Evolutionary conservation across 2,113 vertebrate genomes (phyloP).

Genomic region (Antennarius striatus): DNA sequence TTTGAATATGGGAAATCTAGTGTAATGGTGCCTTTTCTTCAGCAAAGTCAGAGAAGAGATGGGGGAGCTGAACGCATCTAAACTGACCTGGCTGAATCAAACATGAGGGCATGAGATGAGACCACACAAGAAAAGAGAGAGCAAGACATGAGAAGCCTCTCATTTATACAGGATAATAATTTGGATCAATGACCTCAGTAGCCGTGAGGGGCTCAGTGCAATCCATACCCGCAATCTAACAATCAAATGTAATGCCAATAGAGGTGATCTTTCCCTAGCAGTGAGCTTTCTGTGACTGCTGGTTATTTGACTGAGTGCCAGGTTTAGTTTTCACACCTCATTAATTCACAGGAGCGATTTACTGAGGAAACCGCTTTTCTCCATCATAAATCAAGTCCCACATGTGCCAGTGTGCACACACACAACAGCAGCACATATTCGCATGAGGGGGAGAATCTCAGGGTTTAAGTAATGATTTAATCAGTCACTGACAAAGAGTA

Average conservation of each 20-base stretch:
- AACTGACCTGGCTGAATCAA: slow-evolving; percentile 59
- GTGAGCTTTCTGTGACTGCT: slow-evolving; percentile 34
- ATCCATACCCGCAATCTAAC: slow-evolving; percentile 55
- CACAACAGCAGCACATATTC: slow-evolving; percentile 45
- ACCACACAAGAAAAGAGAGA: slow-evolving; percentile 12
- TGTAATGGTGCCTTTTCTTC: slow-evolving; percentile 39
- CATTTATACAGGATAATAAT: slow-evolving; percentile 46
- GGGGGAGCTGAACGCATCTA: slow-evolving; percentile 43
- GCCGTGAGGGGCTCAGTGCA: slow-evolving; percentile 46
- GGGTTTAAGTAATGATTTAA: slow-evolving; percentile 70
- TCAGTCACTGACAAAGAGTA: slow-evolving; percentile 73
- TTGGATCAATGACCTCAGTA: slow-evolving; percentile 48
- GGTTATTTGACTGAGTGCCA: slow-evolving; percentile 66
- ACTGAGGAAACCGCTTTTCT: slow-evolving; percentile 67
- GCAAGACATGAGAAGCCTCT: slow-evolving; percentile 46
- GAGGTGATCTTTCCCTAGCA: slow-evolving; percentile 35
- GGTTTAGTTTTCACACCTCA: slow-evolving; percentile 73
- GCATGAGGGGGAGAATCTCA: slow-evolving; percentile 45
- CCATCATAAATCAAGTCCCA: slow-evolving; percentile 68
- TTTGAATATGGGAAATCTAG: slow-evolving; percentile 14
- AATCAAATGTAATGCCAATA: slow-evolving; percentile 57
- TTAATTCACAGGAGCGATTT: slow-evolving; percentile 75
- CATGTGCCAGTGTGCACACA: not conserved
- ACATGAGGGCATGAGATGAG: slow-evolving; percentile 31
- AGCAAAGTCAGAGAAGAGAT: slow-evolving; percentile 45